Conservation (phyloP, 2,888 invertebrate species). For the Caprella mutica region DNA sequence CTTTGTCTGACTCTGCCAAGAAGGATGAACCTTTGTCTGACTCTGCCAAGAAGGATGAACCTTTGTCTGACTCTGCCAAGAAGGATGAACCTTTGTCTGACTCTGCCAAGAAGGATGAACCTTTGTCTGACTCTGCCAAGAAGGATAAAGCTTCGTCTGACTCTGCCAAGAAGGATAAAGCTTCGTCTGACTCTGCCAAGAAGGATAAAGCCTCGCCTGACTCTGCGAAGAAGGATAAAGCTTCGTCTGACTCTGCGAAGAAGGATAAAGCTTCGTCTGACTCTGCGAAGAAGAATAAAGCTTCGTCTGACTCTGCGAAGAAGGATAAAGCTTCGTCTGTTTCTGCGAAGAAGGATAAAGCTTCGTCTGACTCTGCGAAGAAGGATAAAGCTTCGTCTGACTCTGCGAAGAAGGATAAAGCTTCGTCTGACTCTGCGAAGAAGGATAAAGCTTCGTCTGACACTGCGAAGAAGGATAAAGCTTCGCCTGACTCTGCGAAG, state of each 20-base stretch:
- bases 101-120: too few relatives aligned
- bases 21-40: too few relatives aligned
- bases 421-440: background rate
- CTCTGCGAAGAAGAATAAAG: background rate
- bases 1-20: too few relatives aligned
- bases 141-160: too few relatives aligned
- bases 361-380: background rate
- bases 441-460: background rate
- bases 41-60: too few relatives aligned
- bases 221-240: background rate
- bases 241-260: background rate
- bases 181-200: too few relatives aligned
- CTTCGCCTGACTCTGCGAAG: background rate
- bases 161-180: too few relatives aligned
- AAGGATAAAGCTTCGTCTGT: background rate
- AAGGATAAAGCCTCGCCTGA: too few relatives aligned
- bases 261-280: background rate
- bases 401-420: background rate
- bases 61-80: too few relatives aligned
- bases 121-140: too few relatives aligned
- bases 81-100: too few relatives aligned
- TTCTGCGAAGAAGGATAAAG: slow-evolving; percentile 3
- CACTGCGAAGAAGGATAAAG: background rate
- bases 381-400: slow-evolving; percentile 1
- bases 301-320: background rate